Evolutionary conservation across 2,797 vertebrate species (phyloP), one percentile per base, ranked within the genome.

Genomic region (Emys orbicularis): DNA sequence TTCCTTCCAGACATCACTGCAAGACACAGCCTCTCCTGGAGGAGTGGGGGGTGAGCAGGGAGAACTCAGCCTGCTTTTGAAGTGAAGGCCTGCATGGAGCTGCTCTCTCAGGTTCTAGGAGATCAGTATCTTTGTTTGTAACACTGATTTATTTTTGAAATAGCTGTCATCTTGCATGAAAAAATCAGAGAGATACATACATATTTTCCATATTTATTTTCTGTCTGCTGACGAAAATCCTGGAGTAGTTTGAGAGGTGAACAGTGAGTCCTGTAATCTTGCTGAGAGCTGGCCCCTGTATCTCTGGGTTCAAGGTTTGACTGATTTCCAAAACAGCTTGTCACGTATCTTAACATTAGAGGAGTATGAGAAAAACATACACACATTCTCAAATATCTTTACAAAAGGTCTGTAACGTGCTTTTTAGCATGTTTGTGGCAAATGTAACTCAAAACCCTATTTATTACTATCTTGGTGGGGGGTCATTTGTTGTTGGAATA

Each of bases 301-400:
- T 89, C 92, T 96, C 85, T 92, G 76, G 84, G 90, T 89, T 94
- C 94, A 94, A 84, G 47, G 53, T 94, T 94, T 95, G 93, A 79
- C 92, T 96, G 44, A 79, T 76, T 44, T 91, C 16, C 50, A 47
- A 52, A 59, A 79, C 65, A n/a, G 53, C 87, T 61, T 95, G 65
- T 81, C 68, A 59, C 90, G 19, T 56, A 25, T 83, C 56, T 86
- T 77, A 80, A 65, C 90, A 89, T 93, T 11, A 0, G 90, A 77
- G 89, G 87, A 91, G 87, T 90, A 89, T 93, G 85, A 88, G 61
- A 90, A 76, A 86, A 1, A 15, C 90, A n/a, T 29, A 79, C 4
- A 49, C 79, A 19, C 56, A 65, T 74, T 82, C 59, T 57, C 4
- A 82, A 16, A 1, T 86, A 72, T 5, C 80, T 41, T 95, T 87